Base-by-base conservation (phyloP, 2,888 invertebrate genomes). In the Ornithoptera priamus region DNA sequence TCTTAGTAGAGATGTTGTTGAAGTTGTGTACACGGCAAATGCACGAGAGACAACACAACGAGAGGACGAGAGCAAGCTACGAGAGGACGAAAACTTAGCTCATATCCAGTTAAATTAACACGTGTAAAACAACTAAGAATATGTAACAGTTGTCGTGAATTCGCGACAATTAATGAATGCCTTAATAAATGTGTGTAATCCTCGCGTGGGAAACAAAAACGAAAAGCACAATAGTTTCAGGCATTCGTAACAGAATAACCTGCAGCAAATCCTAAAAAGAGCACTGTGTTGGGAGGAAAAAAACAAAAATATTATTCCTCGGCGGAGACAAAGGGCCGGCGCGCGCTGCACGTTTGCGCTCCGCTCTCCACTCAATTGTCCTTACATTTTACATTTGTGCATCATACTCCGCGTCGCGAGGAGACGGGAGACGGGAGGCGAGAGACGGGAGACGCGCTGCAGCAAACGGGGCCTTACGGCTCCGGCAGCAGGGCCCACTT, bases 361-460 rank as follows among this genome's bases (percentile, higher is more conserved):
- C 81, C 77, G 82, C 84, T 80, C 85, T 81, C 83, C 78, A 83
- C 86, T 85, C 89, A 88, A 90, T 90, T 90, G 91, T 91, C 89
- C 85, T 89, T 85, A 87, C 89, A 87, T 90, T 89, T 92, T 88
- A 89, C 86, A 91, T 90, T 90, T 87, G 88, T 89, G 86, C 90
- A 89, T 90, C 91, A 91, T 90, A 90, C 87, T 82, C 79, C 80
- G 81, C 82, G 89, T 88, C 88, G 90, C 89, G 89, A 4, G 30
- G 30, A 30, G 30, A 30, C 0, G 3, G 30, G 30, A 30, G 30
- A 3, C 4, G 5, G 30, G 89, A 90, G 90, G 89, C 85, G 87
- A 89, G 90, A 90, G 90, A 90, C 87, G 89, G 30, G 89, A 90
- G 90, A 90, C 87, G 89, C 87, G 85, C 86, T 83, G 84, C 80